Evolutionary conservation across 37 sponge, comb jelly and placozoan genomes (phyloP).

Genomic region (Spongilla lacustris): DNA sequence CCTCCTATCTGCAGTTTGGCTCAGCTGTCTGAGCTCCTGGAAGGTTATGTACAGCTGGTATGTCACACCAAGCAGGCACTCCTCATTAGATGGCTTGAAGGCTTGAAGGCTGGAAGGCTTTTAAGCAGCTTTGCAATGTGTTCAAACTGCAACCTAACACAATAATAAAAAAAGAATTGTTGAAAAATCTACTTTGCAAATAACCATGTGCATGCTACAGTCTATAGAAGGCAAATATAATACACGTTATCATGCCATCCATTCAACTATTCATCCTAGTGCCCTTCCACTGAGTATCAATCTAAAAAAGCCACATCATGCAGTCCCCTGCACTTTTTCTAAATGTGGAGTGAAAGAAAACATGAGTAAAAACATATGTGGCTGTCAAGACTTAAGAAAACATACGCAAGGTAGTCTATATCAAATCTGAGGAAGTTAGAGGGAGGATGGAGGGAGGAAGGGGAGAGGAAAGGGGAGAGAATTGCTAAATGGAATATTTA

Average conservation of each 20-base stretch:
- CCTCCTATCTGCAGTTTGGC: background rate
- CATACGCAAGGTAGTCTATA: background rate
- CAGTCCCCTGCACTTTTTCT: too few relatives aligned
- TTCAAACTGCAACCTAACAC: background rate
- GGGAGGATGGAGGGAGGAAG: too few relatives aligned
- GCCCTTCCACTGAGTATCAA: too few relatives aligned
- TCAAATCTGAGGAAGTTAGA: background rate
- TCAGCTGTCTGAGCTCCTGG: background rate
- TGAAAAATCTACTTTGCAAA: background rate
- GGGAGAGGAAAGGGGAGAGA: background rate
- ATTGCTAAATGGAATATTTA: background rate
- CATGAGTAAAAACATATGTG: background rate
- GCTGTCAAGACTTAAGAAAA: background rate
- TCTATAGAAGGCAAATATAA: too few relatives aligned
- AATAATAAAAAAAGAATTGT: background rate
- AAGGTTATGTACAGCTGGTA: background rate
- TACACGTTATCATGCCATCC: too few relatives aligned
- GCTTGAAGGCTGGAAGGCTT: background rate
- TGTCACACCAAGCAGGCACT: background rate
- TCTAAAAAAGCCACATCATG: too few relatives aligned
- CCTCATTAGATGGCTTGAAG: background rate
- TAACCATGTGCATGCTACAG: background rate
- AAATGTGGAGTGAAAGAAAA: too few relatives aligned
- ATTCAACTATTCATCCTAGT: too few relatives aligned
- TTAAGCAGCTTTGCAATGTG: background rate